phyloP scores from a whole-genome alignment of 2,113 vertebrate genomes.

The Lycaon pictus region DNA sequence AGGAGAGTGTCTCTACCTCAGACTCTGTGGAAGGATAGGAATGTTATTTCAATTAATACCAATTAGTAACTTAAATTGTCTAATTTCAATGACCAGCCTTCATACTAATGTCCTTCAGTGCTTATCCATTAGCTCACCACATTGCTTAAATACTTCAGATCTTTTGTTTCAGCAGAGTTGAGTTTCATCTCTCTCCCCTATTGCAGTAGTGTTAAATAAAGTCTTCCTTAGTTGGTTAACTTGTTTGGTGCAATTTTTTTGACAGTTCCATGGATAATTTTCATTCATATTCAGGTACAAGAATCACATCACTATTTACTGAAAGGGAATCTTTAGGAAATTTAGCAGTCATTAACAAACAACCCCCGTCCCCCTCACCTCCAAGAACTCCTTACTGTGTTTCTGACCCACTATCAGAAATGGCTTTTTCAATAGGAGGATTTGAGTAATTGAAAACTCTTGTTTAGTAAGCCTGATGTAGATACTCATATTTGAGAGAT shows the following conservation, averaged over 20 bases:
- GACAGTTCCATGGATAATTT: neutral
- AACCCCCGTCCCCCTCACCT: rapidly evolving
- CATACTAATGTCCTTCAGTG: neutral
- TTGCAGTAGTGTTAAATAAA: neutral
- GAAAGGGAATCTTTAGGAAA: neutral
- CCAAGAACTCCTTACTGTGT: neutral
- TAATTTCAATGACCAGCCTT: neutral
- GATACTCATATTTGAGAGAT: neutral
- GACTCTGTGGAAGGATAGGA: neutral
- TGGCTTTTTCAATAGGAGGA: neutral
- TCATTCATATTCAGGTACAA: neutral
- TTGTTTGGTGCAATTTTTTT: neutral
- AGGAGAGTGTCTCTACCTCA: neutral
- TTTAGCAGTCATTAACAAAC: neutral
- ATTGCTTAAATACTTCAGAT: neutral
- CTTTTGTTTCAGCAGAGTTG: neutral
- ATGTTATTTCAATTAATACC: neutral
- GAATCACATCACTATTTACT: neutral
- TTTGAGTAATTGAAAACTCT: neutral
- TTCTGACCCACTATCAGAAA: neutral
- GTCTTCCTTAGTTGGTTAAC: neutral
- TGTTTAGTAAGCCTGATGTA: neutral
- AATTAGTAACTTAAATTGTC: neutral
- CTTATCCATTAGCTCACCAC: neutral
- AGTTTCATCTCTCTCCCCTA: neutral